A percentile compares a stretch with the other conserved stretches of the same genome.
Evolutionary conservation across 2,888 invertebrate genomes (phyloP).

Genomic region (Horisme vitalbata): DNA sequence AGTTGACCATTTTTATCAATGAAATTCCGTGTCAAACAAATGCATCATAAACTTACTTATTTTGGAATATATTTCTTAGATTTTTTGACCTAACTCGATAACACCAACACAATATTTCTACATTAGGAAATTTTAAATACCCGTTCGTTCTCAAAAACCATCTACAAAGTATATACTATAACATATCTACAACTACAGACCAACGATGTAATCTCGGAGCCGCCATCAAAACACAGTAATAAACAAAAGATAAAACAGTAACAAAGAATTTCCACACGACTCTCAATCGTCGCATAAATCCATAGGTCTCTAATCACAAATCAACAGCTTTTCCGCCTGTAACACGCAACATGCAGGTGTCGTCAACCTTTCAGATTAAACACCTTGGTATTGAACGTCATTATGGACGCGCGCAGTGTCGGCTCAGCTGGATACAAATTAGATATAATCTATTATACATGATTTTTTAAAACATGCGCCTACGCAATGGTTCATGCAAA

Average conservation of each 20-base stretch:
- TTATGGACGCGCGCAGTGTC: not conserved
- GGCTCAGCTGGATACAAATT: not conserved
- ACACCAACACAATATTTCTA: too few species aligned
- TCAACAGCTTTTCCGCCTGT: slow-evolving; percentile 52
- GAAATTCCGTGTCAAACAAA: too few species aligned
- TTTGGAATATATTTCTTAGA: too few species aligned
- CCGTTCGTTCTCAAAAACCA: too few species aligned
- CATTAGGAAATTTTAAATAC: too few species aligned
- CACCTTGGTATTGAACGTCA: not conserved
- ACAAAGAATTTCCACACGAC: slow-evolving; percentile 41
- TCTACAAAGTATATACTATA: too few species aligned
- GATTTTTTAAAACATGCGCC: too few species aligned
- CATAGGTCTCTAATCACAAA: slow-evolving; percentile 53
- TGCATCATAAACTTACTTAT: too few species aligned
- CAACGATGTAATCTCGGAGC: slow-evolving; percentile 10
- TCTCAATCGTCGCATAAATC: slow-evolving; percentile 49
- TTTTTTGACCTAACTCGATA: too few species aligned
- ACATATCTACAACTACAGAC: too few species aligned
- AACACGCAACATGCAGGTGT: slow-evolving; percentile 48
- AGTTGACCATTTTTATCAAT: too few species aligned
- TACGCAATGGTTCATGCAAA: too few species aligned
- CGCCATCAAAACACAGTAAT: slow-evolving; percentile 26
- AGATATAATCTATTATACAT: not conserved
- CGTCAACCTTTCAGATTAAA: slow-evolving; percentile 41
- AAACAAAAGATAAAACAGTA: slow-evolving; percentile 29